phyloP scores from a whole-genome alignment of 1,140 invertebrate genomes.

The Drosophila littoralis region DNA sequence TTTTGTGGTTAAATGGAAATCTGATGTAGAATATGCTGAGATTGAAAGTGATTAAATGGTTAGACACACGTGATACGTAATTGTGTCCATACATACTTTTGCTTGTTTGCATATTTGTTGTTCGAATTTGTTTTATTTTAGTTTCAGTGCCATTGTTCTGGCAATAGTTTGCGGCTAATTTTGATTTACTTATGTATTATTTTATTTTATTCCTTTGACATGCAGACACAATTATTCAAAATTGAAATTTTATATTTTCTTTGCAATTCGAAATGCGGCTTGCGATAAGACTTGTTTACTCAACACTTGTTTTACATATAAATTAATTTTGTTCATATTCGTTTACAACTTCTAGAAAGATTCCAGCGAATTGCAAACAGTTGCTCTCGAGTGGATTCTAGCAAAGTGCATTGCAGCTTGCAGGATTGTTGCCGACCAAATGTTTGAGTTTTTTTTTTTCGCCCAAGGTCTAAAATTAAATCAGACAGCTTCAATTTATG shows the following conservation, averaged over 20 bases:
- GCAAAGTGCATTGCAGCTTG: constrained; percentile 7
- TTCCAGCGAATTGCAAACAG: neutral
- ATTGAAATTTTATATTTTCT: neutral
- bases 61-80: constrained; percentile 30
- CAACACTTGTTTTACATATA: neutral
- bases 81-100: constrained; percentile 10
- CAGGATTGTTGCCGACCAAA: constrained; percentile 32
- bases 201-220: constrained; percentile 44
- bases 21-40: constrained; percentile 67
- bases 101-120: neutral
- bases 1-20: constrained; percentile 70
- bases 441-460: constrained; percentile 45
- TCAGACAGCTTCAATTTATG: constrained; percentile 63
- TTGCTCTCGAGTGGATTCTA: constrained; percentile 4
- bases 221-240: neutral
- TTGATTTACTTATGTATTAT: constrained; percentile 77
- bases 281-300: neutral
- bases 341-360: neutral
- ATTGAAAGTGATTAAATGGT: constrained; percentile 49
- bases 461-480: constrained; percentile 64
- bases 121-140: constrained; percentile 5
- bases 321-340: constrained; percentile 6
- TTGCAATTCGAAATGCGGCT: neutral
- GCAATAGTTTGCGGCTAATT: constrained; percentile 62
- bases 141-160: neutral